Conservation (phyloP, 2,888 invertebrate species). For the Fragum sueziense region DNA sequence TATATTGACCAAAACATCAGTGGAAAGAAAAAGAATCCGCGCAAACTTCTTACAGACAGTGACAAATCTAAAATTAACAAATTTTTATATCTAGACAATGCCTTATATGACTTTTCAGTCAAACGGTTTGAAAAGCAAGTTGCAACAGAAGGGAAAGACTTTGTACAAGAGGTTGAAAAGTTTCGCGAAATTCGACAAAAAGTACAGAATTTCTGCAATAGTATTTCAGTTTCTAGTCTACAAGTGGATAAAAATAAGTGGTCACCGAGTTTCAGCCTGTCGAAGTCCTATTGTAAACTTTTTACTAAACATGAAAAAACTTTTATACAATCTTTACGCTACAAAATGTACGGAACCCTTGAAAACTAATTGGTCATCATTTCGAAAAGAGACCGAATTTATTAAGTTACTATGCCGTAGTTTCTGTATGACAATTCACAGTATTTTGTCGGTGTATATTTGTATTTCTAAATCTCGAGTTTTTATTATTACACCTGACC, state of each 20-base stretch:
- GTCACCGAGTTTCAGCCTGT: slow-evolving; percentile 28
- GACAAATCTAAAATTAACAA: slow-evolving; percentile 28
- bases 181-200: slow-evolving; percentile 33
- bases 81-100: slow-evolving; percentile 47
- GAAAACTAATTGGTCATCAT: slow-evolving; percentile 43
- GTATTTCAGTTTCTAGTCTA: slow-evolving; percentile 1
- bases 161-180: slow-evolving; percentile 33
- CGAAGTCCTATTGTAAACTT: slow-evolving; percentile 41
- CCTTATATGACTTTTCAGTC: slow-evolving; percentile 49
- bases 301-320: slow-evolving; percentile 50
- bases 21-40: slow-evolving; percentile 32
- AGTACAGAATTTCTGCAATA: slow-evolving; percentile 35
- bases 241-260: slow-evolving; percentile 26
- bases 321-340: slow-evolving; percentile 43
- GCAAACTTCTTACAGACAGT: slow-evolving; percentile 31
- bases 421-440: no score
- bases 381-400: no score
- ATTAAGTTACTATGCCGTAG: no score
- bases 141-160: slow-evolving; percentile 38
- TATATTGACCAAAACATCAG: slow-evolving; percentile 49
- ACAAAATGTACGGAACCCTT: slow-evolving; percentile 42
- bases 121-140: slow-evolving; percentile 37
- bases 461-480: no score
- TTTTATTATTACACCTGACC: no score
- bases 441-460: no score